A percentile compares a stretch with the other conserved stretches of the same genome.
Evolutionary conservation across 2,888 invertebrate genomes (phyloP).

Genomic region (Cerceris rybyensis): DNA sequence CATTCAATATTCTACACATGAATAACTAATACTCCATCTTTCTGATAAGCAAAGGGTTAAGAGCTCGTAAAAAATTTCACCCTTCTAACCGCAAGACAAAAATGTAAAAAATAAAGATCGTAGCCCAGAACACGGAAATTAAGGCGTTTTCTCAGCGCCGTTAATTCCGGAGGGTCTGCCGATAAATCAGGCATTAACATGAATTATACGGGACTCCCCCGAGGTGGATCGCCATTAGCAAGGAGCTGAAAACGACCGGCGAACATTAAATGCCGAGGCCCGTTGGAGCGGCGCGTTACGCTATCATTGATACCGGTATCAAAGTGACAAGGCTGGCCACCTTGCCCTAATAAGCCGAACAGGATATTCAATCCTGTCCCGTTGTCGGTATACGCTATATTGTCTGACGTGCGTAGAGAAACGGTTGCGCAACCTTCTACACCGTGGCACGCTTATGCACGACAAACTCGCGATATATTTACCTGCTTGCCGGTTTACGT

Average conservation of each 20-base stretch:
- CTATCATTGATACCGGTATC: constrained; percentile 72
- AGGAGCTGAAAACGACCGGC: constrained; percentile 33
- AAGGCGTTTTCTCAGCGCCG: constrained; percentile 15
- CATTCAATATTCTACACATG: too few species aligned
- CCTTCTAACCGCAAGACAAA: not conserved
- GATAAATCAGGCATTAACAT: constrained; percentile 41
- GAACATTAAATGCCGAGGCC: constrained; percentile 16
- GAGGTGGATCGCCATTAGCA: constrained; percentile 34
- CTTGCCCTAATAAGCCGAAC: constrained; percentile 80
- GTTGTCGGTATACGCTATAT: constrained; percentile 50
- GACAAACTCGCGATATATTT: constrained; percentile 56
- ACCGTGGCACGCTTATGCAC: constrained; percentile 52
- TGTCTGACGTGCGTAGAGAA: constrained; percentile 66
- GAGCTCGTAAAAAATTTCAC: too few species aligned
- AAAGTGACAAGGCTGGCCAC: constrained; percentile 76
- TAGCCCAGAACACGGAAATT: constrained; percentile 2
- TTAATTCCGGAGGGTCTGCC: constrained; percentile 25
- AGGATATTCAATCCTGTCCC: constrained; percentile 74
- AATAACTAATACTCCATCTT: too few species aligned
- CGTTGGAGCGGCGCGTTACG: constrained; percentile 49
- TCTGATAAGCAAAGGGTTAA: too few species aligned
- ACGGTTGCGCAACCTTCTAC: constrained; percentile 69
- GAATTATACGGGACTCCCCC: constrained; percentile 26
- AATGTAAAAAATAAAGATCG: not conserved
- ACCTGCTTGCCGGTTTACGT: constrained; percentile 41